Evolutionary conservation across 2,888 invertebrate species (phyloP).

Genomic region (Gisinianus flammeolus): DNA sequence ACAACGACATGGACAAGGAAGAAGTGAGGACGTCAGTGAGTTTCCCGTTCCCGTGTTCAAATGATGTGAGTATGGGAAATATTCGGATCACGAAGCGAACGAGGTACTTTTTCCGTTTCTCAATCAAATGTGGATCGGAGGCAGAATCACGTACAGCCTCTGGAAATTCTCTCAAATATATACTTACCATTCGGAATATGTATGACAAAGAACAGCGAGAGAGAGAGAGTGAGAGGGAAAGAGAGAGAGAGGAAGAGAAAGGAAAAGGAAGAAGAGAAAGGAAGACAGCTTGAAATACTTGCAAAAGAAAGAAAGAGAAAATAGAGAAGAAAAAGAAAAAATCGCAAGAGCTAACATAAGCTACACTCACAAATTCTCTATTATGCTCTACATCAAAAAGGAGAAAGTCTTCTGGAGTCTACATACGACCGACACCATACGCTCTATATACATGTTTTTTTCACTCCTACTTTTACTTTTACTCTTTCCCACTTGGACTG

Average conservation of each 20-base stretch:
- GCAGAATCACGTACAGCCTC: conserved; percentile 51
- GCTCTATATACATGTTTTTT: too few relatives aligned
- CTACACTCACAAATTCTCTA: not conserved
- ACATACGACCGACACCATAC: too few relatives aligned
- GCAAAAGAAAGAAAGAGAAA: not conserved
- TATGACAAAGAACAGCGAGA: not conserved
- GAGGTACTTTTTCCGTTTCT: conserved; percentile 58
- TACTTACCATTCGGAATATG: not conserved
- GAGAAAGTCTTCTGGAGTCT: not conserved
- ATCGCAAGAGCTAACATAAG: not conserved
- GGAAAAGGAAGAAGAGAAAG: not conserved
- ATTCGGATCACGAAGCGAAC: conserved; percentile 58
- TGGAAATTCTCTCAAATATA: conserved; percentile 19
- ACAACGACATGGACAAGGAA: not conserved
- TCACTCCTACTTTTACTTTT: not conserved
- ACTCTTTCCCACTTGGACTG: too few relatives aligned
- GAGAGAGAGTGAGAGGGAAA: not conserved
- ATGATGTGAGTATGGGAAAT: conserved; percentile 33
- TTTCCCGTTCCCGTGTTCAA: not conserved
- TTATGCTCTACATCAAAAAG: not conserved
- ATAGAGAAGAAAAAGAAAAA: not conserved
- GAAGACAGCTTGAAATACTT: conserved; percentile 17
- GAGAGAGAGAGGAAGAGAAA: not conserved
- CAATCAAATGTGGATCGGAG: conserved; percentile 58
- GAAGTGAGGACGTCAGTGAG: not conserved